Conservation (phyloP, 2,797 vertebrate species). For the Microchirus variegatus region DNA sequence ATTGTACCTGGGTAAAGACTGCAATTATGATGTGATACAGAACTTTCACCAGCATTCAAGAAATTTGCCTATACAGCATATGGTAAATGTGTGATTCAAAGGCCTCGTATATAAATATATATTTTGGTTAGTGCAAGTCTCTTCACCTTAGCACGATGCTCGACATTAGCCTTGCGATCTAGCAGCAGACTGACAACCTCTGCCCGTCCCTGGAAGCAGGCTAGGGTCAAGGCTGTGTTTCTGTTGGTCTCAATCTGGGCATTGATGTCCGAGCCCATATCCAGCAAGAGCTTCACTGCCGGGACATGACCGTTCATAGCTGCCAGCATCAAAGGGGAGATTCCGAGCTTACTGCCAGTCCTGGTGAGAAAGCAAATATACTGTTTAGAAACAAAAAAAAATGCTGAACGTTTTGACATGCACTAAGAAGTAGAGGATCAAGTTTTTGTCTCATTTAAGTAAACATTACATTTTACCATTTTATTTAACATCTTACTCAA, state of each 20-base stretch:
- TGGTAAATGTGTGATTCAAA: background rate
- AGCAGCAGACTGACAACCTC: slow-evolving; percentile 97
- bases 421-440: too few relatives aligned
- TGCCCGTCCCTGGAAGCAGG: slow-evolving; percentile 97
- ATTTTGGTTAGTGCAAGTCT: background rate
- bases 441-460: too few relatives aligned
- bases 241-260: slow-evolving; percentile 99
- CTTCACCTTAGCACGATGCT: slow-evolving; percentile 95
- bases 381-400: background rate
- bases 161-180: slow-evolving; percentile 98
- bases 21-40: background rate
- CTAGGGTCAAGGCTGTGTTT: slow-evolving; percentile 96
- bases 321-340: slow-evolving; percentile 98
- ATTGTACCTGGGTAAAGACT: too few relatives aligned
- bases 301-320: slow-evolving; percentile 99
- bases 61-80: background rate
- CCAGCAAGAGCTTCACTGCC: slow-evolving; percentile 95
- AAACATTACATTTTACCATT: too few relatives aligned
- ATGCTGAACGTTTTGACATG: too few relatives aligned
- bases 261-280: slow-evolving; percentile 99
- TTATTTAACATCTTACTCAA: too few relatives aligned
- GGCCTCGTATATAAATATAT: background rate
- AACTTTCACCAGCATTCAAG: background rate
- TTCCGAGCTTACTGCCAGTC: slow-evolving; percentile 98
- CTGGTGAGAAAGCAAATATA: slow-evolving; percentile 67